Percentiles rank a stretch among this genome's conserved stretches.
These are phyloP conservation scores for Stenurella melanura DNA, from an alignment of 2,888 invertebrate species.

Conservation along the genomic window DNA sequence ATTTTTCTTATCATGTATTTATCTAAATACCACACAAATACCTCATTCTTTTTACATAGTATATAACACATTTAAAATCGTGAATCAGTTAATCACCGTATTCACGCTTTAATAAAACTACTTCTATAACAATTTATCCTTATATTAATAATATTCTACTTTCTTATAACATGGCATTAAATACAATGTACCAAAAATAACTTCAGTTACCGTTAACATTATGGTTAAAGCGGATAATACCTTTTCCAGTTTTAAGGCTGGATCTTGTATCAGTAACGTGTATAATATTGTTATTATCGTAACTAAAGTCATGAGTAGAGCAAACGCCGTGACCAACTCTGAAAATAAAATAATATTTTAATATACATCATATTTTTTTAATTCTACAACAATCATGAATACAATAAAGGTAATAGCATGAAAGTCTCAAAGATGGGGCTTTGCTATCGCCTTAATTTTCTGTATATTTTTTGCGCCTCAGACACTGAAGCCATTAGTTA, in stretches of 20 bases:
- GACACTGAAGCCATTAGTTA: too few species aligned
- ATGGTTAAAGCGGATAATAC: slow-evolving; percentile 56
- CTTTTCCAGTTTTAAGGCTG: slow-evolving; percentile 58
- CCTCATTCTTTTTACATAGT: too few species aligned
- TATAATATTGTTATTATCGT: slow-evolving; percentile 57
- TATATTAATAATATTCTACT: slow-evolving; percentile 59
- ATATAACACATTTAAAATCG: too few species aligned
- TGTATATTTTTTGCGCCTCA: too few species aligned
- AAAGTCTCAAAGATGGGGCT: too few species aligned
- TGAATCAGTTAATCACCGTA: too few species aligned
- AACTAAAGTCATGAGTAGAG: slow-evolving; percentile 52
- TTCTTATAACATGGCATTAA: slow-evolving; percentile 59
- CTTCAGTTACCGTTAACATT: slow-evolving; percentile 54
- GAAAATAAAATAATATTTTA: slow-evolving; percentile 43
- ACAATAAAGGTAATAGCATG: too few species aligned
- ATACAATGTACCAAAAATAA: slow-evolving; percentile 57
- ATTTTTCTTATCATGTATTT: too few species aligned
- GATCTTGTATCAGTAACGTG: slow-evolving; percentile 55
- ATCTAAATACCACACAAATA: too few species aligned
- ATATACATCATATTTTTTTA: not conserved
- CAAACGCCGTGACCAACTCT: slow-evolving; percentile 57
- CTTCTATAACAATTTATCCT: not conserved
- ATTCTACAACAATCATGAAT: too few species aligned
- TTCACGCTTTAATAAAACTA: too few species aligned
- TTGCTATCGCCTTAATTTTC: too few species aligned